Evolutionary conservation across 2,888 invertebrate species (phyloP), one percentile per base, ranked within the genome.

Genomic region (Disparrhopalites patrizii): DNA sequence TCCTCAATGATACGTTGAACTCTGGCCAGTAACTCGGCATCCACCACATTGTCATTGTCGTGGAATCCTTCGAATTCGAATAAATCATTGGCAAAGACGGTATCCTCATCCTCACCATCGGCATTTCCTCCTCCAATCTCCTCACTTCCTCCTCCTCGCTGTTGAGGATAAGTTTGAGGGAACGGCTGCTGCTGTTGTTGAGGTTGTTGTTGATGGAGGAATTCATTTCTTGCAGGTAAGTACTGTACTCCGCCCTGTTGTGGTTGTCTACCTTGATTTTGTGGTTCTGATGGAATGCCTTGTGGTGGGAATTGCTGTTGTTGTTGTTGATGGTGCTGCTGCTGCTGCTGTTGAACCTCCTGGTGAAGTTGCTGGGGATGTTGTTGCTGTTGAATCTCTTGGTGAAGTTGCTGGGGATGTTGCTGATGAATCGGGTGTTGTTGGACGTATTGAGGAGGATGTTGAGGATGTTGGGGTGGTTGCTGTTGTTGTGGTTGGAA

Each of bases 1-100:
- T 74, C 72, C 43, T 73, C 74, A 62, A 74, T 74, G 40, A 74
- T 74, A 67, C 70, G 70, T 56, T 74, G 73, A 18, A 74, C 74
- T 56, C 71, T 56, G n/a, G 66, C 67, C 10, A 74, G 65, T 28
- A 74, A 47, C 40, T 70, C 71, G 0, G 70, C 74, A 68, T 74
- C 74, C 31, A 74, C 74, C 43, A 74, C 70, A 13, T 67, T 68
- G 54, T 70, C 72, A 64, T 71, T 70, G 40, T 70, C 71, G 57
- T 68, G 67, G 31, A 74, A 57, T 2, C 70, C 73, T 50, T 74
- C 73, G 31, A 70, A 61, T 55, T 69, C 70, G 25, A 70, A 63
- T 8, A 58, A 60, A 2, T 57, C 28, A 33, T 47, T 58, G 27
- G 23, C 47, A 23, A 33, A n/a, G n/a, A 50, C 52, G 20, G 27